Evolutionary conservation across 2,113 vertebrate genomes (phyloP), one percentile per base, ranked within the genome.

Genomic region (Ascaphus truei): DNA sequence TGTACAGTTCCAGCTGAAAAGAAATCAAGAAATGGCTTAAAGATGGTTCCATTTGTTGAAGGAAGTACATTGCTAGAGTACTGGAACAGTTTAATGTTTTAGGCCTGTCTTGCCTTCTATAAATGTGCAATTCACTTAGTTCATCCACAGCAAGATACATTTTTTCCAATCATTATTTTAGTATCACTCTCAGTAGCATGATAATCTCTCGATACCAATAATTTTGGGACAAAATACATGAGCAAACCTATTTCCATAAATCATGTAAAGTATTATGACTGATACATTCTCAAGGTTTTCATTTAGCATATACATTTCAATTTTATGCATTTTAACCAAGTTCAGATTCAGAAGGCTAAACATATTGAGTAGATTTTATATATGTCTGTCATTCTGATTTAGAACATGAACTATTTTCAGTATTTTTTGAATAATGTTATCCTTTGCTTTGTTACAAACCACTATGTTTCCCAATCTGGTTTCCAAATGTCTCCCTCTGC

Each of bases 351-450:
- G 27, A 41, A 36, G 27, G 36, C 56, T 26, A 41, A 41, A 59
- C 36, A 41, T 59, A 34, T 39, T 59, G 37, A 41, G 56, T 59
- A 10, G 34, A 59, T 41, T 57, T 39, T 26, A 41, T 59, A 41
- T 59, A 33, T 59, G 56, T 41, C 56, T 59, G 56, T 59, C 56
- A 39, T 27, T 41, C 26, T 59, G 56, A 41, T 59, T 59, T 41
- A 59, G 56, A 41, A 59, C 34, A 41, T 9, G 13, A 37, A 23
- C 34, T 59, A 59, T 59, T 59, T 58, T 33, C 33, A 39, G 33
- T 15, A 36, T 13, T 33, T 22, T 3, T 58, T 58, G 56, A 59
- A 22, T 59, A 59, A 59, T 59, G 56, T 20, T 41, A 39, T 59
- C 27, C 11, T 27, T 26, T 34, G 4, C 5, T 11, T 58, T 58